Percentiles rank a stretch among this genome's conserved stretches.
Conservation (phyloP, 2,113 vertebrate species). For the Pomatorhinus ruficollis region DNA sequence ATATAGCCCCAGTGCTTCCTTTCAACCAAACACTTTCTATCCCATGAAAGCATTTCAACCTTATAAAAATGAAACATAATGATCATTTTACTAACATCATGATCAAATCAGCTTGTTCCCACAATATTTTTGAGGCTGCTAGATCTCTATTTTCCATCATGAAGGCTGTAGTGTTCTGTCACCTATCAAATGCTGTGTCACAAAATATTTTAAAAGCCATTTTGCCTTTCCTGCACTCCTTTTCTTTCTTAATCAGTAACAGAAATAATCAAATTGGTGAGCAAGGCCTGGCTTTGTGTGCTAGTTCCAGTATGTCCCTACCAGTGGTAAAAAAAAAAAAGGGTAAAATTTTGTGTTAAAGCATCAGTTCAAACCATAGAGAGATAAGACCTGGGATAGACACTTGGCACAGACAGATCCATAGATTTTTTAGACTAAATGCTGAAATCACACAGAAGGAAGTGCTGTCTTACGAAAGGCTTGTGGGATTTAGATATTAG, state of each 20-base stretch:
- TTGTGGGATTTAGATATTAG: neutral
- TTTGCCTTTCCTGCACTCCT: neutral
- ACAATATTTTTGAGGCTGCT: neutral
- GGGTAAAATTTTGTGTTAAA: neutral
- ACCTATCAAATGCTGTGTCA: neutral
- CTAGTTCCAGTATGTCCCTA: neutral
- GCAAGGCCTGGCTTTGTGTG: neutral
- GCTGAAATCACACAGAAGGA: neutral
- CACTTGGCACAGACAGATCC: neutral
- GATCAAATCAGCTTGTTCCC: neutral
- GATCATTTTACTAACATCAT: conserved; percentile 11
- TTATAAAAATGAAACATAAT: neutral
- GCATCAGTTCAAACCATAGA: neutral
- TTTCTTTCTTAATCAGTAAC: neutral
- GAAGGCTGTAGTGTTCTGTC: neutral
- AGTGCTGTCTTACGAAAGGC: neutral
- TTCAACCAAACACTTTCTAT: neutral
- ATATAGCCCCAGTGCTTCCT: neutral
- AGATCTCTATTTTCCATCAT: neutral
- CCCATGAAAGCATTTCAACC: neutral
- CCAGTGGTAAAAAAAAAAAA: neutral
- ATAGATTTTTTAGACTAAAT: neutral
- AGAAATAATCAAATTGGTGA: neutral
- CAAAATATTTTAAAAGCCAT: neutral
- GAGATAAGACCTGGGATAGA: neutral